Percentiles rank a stretch among this genome's conserved stretches.
These are phyloP conservation scores for Aix galericulata DNA, from an alignment of 2,113 vertebrate species.

Conservation along the genomic window DNA sequence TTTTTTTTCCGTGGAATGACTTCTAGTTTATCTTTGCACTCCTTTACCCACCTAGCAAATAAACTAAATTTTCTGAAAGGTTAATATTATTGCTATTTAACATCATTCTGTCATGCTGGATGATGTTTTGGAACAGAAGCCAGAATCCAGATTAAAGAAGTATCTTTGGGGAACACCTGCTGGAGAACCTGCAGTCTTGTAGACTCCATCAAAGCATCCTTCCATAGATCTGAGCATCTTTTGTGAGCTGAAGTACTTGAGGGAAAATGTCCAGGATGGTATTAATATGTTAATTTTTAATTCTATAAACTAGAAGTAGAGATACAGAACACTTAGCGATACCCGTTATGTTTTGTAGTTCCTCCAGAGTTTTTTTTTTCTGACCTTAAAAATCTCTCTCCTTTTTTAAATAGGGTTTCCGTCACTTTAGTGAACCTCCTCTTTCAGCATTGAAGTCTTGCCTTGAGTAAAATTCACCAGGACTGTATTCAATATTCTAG, in stretches of 20 bases:
- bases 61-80: neutral
- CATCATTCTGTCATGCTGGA: neutral
- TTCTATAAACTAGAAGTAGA: neutral
- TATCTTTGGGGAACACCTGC: neutral
- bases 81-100: neutral
- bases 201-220: neutral
- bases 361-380: neutral
- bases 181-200: neutral
- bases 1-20: neutral
- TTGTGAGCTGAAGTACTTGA: neutral
- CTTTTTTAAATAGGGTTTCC: neutral
- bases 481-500: neutral
- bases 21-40: neutral
- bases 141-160: neutral
- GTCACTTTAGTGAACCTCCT: neutral
- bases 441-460: neutral
- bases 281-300: neutral
- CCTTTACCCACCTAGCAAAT: neutral
- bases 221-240: neutral
- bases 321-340: neutral
- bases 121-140: neutral
- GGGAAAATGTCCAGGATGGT: neutral
- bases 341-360: neutral
- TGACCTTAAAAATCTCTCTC: neutral
- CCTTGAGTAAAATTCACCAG: neutral